These are phyloP conservation scores for Macaca fascicularis DNA, from an alignment of 2,113 vertebrate species.

Conservation along the genomic window T2T-MFA8v1.1 NC_088376.1:85486501-85487000, in stretches of 20 bases:
- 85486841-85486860: constrained; percentile 31
- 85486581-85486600: constrained; percentile 60
- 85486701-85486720: constrained; percentile 46
- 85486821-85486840: background rate
- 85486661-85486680: constrained; percentile 40
- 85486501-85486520: constrained; percentile 38
- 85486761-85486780: constrained; percentile 51
- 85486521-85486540: constrained; percentile 58
- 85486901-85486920: constrained; percentile 36
- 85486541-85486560: constrained; percentile 54
- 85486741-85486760: constrained; percentile 41
- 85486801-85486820: constrained; percentile 38
- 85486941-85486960: background rate
- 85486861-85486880: background rate
- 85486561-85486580: constrained; percentile 65
- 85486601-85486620: constrained; percentile 61
- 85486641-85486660: background rate
- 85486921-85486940: background rate
- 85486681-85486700: constrained; percentile 41
- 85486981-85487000: background rate
- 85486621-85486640: constrained; percentile 62
- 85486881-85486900: background rate
- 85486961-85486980: background rate
- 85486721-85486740: constrained; percentile 28
- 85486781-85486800: constrained; percentile 55